phyloP scores from a whole-genome alignment of 2,113 vertebrate genomes.

The Beaufortia kweichowensis region DNA sequence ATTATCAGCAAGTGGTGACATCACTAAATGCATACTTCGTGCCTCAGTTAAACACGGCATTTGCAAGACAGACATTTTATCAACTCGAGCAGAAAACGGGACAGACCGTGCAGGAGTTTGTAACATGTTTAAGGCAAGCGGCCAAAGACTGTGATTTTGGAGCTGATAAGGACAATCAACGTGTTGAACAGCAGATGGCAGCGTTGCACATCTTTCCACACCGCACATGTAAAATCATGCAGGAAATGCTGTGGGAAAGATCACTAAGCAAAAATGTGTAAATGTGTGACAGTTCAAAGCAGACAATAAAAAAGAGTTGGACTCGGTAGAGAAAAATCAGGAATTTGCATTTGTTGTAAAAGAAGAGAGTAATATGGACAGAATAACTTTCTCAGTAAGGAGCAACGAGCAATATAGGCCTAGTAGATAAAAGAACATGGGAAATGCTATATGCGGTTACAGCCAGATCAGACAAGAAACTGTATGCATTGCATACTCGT shows the following conservation, averaged over 20 bases:
- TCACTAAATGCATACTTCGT: neutral
- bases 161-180: conserved; percentile 23
- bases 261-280: neutral
- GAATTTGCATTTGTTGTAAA: neutral
- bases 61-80: neutral
- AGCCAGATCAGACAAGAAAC: no score
- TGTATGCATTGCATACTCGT: no score
- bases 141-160: conserved; percentile 27
- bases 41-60: neutral
- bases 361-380: neutral
- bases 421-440: neutral
- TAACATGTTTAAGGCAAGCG: neutral
- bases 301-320: neutral
- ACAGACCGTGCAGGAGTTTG: conserved; percentile 41
- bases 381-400: neutral
- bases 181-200: conserved; percentile 26
- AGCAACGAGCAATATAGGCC: neutral
- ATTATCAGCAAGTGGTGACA: neutral
- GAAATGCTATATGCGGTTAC: neutral
- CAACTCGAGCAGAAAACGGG: neutral
- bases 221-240: neutral
- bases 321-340: neutral
- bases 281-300: neutral
- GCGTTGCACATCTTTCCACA: neutral
- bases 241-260: neutral